These are phyloP conservation scores for Ciconia maguari DNA, from an alignment of 2,113 vertebrate genomes.

Conservation along the genomic window DNA sequence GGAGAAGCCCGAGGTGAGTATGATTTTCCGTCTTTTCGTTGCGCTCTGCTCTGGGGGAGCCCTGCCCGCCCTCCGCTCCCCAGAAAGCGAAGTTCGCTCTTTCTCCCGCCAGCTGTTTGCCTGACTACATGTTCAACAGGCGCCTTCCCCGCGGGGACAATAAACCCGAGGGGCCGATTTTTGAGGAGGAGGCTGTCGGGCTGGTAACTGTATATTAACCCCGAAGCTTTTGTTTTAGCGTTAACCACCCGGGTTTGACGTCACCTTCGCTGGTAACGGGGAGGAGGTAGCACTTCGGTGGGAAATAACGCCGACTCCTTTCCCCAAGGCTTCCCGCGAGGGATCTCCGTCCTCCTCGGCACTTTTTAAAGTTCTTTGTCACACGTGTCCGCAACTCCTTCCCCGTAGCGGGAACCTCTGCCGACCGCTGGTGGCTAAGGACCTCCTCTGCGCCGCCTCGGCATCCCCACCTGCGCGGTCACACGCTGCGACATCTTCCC, in stretches of 20 bases:
- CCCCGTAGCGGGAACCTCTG: background rate
- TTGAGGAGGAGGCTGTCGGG: background rate
- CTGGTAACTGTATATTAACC: slow-evolving; percentile 21
- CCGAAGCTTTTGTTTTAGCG: slow-evolving; percentile 37
- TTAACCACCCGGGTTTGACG: slow-evolving; percentile 16
- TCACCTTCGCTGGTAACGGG: slow-evolving; percentile 1
- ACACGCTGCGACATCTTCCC: background rate
- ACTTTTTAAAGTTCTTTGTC: background rate
- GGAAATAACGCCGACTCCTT: background rate
- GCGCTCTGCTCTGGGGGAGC: background rate
- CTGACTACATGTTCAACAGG: background rate
- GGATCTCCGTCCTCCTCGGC: background rate
- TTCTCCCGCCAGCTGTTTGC: background rate
- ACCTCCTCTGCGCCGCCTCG: background rate
- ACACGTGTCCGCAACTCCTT: background rate
- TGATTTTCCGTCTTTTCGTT: background rate
- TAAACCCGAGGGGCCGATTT: background rate
- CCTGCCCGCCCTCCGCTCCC: background rate
- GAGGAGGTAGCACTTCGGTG: background rate
- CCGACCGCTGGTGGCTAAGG: rapidly evolving
- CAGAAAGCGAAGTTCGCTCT: background rate
- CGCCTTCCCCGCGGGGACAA: background rate
- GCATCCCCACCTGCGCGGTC: background rate
- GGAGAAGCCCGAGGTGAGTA: slow-evolving; percentile 19
- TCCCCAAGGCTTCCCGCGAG: background rate